Percentiles rank a stretch among this genome's conserved stretches.
phyloP scores from a whole-genome alignment of 2,797 vertebrate genomes.

The Merluccius polli region DNA sequence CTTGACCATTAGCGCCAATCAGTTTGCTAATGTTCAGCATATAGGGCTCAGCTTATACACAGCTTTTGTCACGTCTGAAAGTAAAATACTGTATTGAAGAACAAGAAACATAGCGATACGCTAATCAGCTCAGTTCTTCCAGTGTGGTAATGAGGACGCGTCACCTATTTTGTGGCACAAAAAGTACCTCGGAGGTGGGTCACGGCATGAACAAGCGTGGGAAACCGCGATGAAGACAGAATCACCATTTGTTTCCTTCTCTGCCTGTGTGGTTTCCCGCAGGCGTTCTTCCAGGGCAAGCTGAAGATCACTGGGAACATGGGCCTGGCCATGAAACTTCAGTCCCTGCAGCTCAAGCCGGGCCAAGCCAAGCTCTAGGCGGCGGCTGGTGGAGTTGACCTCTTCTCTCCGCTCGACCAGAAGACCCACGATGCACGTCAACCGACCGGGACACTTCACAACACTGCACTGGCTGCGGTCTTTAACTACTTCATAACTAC shows the following conservation, averaged over 20 bases:
- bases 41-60: too few relatives aligned
- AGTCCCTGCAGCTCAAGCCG: slow-evolving; percentile 87
- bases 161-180: not conserved
- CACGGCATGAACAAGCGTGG: not conserved
- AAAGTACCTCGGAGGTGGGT: not conserved
- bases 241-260: not conserved
- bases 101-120: too few relatives aligned
- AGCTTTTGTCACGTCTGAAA: too few relatives aligned
- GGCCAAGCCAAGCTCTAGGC: slow-evolving; percentile 82
- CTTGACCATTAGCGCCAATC: not conserved
- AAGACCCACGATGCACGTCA: not conserved
- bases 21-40: not conserved
- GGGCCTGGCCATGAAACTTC: slow-evolving; percentile 94
- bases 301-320: slow-evolving; percentile 93
- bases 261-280: slow-evolving; percentile 1
- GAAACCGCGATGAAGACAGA: not conserved
- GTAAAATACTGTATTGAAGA: too few relatives aligned
- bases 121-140: too few relatives aligned
- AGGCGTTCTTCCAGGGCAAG: slow-evolving; percentile 97
- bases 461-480: not conserved
- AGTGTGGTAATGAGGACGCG: too few relatives aligned
- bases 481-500: not conserved
- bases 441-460: not conserved
- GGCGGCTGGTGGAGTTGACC: not conserved
- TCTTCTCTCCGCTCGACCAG: not conserved